A percentile compares a stretch with the other conserved stretches of the same genome.
Conservation (phyloP, 2,113 vertebrate species). For the Coracopsis vasa region DNA sequence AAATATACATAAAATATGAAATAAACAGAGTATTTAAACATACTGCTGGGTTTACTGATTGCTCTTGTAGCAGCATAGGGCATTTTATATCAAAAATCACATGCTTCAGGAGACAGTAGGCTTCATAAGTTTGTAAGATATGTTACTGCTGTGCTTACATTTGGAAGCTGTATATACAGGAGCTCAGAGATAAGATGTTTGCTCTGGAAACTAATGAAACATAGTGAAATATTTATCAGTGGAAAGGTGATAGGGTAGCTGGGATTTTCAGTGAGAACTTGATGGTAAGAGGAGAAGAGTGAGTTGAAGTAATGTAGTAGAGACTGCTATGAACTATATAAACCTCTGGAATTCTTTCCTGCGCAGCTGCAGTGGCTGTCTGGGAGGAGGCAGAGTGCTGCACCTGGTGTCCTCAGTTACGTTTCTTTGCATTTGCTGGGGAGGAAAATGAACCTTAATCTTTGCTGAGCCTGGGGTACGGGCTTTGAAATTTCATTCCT, state of each 20-base stretch:
- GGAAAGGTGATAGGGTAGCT: neutral
- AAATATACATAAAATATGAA: neutral
- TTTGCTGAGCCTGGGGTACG: neutral
- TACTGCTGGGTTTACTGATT: neutral
- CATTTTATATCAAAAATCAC: neutral
- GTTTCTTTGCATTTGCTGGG: neutral
- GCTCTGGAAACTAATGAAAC: neutral
- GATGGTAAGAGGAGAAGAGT: neutral
- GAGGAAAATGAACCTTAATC: neutral
- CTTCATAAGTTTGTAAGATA: neutral
- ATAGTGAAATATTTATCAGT: neutral
- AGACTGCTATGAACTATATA: neutral
- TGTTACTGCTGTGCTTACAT: neutral
- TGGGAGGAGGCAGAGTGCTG: neutral
- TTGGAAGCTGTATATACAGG: neutral
- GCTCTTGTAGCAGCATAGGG: neutral
- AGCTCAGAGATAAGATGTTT: neutral
- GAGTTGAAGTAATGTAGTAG: neutral
- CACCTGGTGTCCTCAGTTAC: neutral
- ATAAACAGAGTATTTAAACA: neutral
- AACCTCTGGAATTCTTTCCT: neutral
- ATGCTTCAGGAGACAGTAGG: neutral
- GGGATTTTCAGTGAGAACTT: neutral
- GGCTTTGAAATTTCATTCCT: neutral
- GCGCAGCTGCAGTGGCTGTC: rapidly evolving